Conservation (phyloP, 2,113 vertebrate genomes). For the Dasyornis broadbenti region DNA sequence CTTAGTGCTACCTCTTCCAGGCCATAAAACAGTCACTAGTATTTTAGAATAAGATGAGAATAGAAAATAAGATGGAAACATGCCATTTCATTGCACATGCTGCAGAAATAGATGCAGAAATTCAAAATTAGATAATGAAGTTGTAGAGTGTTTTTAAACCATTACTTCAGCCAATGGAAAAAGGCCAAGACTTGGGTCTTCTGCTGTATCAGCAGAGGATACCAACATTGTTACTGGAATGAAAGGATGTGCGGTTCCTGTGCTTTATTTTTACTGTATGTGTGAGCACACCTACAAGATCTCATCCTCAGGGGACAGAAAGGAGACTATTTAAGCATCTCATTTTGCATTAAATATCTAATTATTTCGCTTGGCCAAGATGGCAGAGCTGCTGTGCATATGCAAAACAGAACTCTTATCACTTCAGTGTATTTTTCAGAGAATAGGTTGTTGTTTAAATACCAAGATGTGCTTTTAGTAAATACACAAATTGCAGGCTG, state of each 20-base stretch:
- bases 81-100: constrained; percentile 31
- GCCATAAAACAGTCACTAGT: constrained; percentile 4
- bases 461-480: neutral
- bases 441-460: neutral
- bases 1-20: neutral
- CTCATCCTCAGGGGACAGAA: neutral
- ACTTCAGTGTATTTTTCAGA: neutral
- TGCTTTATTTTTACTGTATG: neutral
- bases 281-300: neutral
- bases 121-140: constrained; percentile 12
- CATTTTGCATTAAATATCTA: neutral
- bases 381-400: neutral
- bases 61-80: constrained; percentile 24
- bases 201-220: neutral
- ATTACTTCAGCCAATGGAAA: constrained; percentile 34
- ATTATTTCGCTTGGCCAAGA: neutral
- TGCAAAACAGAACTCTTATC: neutral
- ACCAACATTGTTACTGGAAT: neutral
- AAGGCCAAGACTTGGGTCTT: neutral
- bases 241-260: fast-evolving
- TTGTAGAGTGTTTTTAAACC: neutral
- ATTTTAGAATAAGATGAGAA: constrained; percentile 4
- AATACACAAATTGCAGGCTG: neutral
- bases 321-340: neutral
- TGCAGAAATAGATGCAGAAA: neutral